phyloP scores from a whole-genome alignment of 2,797 vertebrate genomes.

The Champsocephalus esox region DNA sequence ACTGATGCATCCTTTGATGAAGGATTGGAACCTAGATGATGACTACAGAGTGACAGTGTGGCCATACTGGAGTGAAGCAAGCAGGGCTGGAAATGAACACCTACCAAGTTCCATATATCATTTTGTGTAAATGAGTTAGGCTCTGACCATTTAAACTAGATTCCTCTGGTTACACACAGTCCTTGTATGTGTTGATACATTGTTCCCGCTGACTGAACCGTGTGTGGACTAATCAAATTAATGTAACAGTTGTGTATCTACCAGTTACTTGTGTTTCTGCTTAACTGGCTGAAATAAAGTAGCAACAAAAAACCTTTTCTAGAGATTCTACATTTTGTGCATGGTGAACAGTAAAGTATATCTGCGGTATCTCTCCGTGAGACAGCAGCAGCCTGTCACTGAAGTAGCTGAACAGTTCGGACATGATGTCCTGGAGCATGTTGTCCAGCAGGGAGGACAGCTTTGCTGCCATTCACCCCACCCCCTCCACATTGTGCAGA shows the following conservation, averaged over 20 bases:
- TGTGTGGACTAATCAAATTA: constrained; percentile 7
- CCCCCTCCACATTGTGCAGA: too few species aligned
- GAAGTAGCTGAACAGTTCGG: too few species aligned
- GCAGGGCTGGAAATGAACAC: constrained; percentile 6
- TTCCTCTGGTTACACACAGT: neutral
- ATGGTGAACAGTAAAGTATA: neutral
- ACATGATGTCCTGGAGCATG: too few species aligned
- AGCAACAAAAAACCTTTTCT: neutral
- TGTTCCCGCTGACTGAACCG: neutral
- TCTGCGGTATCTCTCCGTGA: too few species aligned
- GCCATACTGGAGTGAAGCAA: neutral
- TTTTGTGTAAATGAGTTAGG: neutral
- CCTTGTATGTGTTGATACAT: neutral
- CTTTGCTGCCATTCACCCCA: too few species aligned
- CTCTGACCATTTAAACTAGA: neutral
- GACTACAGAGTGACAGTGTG: constrained; percentile 1
- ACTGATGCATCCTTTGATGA: neutral
- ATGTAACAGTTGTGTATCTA: neutral
- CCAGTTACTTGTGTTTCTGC: neutral
- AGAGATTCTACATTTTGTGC: neutral
- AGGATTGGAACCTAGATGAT: too few species aligned
- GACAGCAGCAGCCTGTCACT: too few species aligned
- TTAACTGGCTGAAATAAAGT: neutral
- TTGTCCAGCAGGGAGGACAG: too few species aligned
- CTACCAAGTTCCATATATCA: neutral